A percentile compares a stretch with the other conserved stretches of the same genome.
These are phyloP conservation scores for Micrasema longulum DNA, from an alignment of 1,140 invertebrate species.

Conservation along the genomic window DNA sequence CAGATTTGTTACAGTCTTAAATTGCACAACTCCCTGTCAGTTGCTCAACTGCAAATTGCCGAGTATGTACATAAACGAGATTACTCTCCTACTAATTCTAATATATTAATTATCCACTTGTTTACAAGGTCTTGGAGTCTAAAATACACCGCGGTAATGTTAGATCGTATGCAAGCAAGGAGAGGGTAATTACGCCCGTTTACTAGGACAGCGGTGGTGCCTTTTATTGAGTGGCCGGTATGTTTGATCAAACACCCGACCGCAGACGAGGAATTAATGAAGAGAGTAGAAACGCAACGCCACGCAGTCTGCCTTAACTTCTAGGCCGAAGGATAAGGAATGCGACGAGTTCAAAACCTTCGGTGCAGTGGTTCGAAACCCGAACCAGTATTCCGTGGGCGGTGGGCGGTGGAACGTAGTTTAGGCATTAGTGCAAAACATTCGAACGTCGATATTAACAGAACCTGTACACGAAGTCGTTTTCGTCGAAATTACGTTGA, in stretches of 20 bases:
- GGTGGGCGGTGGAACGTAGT: conserved; percentile 5
- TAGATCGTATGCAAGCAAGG: background rate
- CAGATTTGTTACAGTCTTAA: too few species aligned
- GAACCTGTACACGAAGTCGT: too few species aligned
- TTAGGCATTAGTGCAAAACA: too few species aligned
- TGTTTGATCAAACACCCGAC: conserved; percentile 14
- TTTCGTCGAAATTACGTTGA: too few species aligned
- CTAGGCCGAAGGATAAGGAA: conserved; percentile 20
- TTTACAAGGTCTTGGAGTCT: conserved; percentile 6
- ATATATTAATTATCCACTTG: conserved; percentile 36
- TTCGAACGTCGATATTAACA: too few species aligned
- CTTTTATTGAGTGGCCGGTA: conserved; percentile 1
- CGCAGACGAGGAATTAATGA: conserved; percentile 11
- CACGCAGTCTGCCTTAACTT: conserved; percentile 28
- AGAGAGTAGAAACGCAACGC: conserved; percentile 17
- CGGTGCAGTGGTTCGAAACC: conserved; percentile 19
- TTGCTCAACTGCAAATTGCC: conserved; percentile 23
- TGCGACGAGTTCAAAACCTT: conserved; percentile 17
- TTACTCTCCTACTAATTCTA: conserved; percentile 14
- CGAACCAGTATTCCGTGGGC: background rate
- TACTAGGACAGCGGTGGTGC: background rate
- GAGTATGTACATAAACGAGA: conserved; percentile 11
- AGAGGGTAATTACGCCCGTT: too few species aligned
- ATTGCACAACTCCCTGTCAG: conserved; percentile 6
- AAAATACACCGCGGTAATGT: background rate